Base-by-base conservation (phyloP, 1,140 invertebrate genomes). In the Maconellicoccus hirsutus region DNA sequence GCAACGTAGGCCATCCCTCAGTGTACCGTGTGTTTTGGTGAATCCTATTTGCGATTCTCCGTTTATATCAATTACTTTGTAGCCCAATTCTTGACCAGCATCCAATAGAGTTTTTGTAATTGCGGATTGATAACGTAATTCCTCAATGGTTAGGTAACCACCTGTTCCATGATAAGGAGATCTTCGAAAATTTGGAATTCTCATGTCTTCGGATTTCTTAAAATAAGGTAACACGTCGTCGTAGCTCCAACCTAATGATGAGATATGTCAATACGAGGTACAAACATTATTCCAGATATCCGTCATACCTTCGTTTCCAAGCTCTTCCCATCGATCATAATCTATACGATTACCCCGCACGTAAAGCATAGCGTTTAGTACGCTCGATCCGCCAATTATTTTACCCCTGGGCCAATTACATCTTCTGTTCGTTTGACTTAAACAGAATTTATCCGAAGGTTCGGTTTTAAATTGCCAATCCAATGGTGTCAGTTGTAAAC, bases 341-440 rank as follows among this genome's bases (percentile, higher is more conserved):
- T 96, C 93, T 2, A 78, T 80, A 39, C 82, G 85, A 79, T 96
- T 93, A 0, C 93, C 93, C 29, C 93, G 80, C 0, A 94, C 84
- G 74, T 94, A 96, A 39, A 93, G 82, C 92, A 96, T 94, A 1
- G 89, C 92, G 77, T 96, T 96, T 14, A 95, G 79, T 2, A 87
- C 86, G 74, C 89, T 92, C 1, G 86, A 88, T 1, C 94, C 94
- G 10, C 94, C 94, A 3, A 93, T 74, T 0, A 75, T 75, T 75
- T 82, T 86, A 1, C 86, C 86, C 69, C 85, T 78, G 0, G 86
- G 84, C 81, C 84, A 83, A 33, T 79, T 82, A 74, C 86, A 87
- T 33, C 79, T 77, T 0, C 73, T 75, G n/a, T 76, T 76, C n/a
- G n/a, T n/a, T 61, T 80, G 72, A 72, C 78, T 81, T n/a, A 78